phyloP scores from a whole-genome alignment of 1,140 invertebrate species.

The Gonioctena quinquepunctata region DNA sequence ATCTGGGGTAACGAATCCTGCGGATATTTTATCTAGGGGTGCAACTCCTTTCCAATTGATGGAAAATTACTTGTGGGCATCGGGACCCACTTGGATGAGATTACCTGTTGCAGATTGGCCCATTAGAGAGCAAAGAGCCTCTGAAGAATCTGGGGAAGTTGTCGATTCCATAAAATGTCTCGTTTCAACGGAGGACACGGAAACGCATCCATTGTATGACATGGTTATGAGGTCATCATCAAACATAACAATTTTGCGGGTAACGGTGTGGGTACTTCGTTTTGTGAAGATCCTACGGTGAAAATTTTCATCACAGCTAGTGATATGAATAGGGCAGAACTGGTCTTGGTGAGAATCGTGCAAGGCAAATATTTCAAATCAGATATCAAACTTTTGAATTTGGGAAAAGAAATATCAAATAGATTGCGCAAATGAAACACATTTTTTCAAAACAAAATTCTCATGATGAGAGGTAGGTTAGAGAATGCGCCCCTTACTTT shows the following conservation, averaged over 20 bases:
- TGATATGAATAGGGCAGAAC: no score
- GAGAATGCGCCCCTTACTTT: background rate
- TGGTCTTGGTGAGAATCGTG: background rate
- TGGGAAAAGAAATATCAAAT: conserved; percentile 4
- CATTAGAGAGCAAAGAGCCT: background rate
- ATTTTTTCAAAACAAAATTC: background rate
- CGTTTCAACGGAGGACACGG: no score
- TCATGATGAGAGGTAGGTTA: conserved; percentile 2
- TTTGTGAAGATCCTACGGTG: background rate
- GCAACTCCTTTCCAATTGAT: conserved; percentile 32
- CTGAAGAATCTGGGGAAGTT: background rate
- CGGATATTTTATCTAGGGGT: conserved; percentile 41
- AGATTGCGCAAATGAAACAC: background rate
- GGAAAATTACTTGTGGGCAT: conserved; percentile 35
- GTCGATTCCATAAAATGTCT: conserved; percentile 10
- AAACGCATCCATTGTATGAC: no score
- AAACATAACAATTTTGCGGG: background rate
- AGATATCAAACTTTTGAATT: background rate
- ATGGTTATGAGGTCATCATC: conserved; percentile 9
- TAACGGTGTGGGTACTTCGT: background rate
- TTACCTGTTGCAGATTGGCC: conserved; percentile 3
- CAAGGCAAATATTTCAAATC: background rate
- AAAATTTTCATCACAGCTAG: background rate
- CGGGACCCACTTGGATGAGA: conserved; percentile 17
- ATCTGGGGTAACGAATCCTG: conserved; percentile 42